These are phyloP conservation scores for Himantopus leucocephalus DNA, from an alignment of 2,113 vertebrate species.

Conservation along the genomic window DNA sequence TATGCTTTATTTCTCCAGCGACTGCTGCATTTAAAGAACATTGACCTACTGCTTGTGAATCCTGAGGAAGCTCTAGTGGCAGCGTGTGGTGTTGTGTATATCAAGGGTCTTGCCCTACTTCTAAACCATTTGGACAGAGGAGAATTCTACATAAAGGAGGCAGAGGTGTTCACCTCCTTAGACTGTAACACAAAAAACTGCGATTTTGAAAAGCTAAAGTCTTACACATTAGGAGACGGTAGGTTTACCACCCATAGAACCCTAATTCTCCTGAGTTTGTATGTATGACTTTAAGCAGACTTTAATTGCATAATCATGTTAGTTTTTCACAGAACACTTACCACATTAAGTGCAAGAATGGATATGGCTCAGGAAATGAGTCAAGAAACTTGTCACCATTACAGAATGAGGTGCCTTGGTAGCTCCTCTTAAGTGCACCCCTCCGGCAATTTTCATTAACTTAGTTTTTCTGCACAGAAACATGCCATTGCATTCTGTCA, in stretches of 20 bases:
- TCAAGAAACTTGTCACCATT: slow-evolving; percentile 27
- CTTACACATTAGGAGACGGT: not conserved
- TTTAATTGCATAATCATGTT: slow-evolving; percentile 45
- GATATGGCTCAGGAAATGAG: slow-evolving; percentile 3
- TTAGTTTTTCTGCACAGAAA: slow-evolving; percentile 30
- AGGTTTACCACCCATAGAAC: not conserved
- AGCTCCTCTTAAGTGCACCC: slow-evolving; percentile 44
- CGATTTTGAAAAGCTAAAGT: not conserved
- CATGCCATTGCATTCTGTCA: not conserved
- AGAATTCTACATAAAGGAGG: not conserved
- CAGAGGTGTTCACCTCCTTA: not conserved
- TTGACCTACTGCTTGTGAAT: not conserved
- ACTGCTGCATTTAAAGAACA: not conserved
- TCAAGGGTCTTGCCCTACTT: not conserved
- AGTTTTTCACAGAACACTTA: slow-evolving; percentile 28
- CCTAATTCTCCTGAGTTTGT: not conserved
- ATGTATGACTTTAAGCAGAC: not conserved
- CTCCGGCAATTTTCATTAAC: slow-evolving; percentile 41
- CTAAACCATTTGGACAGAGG: not conserved
- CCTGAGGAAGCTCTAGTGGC: not conserved
- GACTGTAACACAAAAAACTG: not conserved
- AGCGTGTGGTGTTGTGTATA: accelerated
- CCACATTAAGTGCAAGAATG: slow-evolving; percentile 26
- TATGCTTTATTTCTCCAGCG: not conserved
- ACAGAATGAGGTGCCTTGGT: not conserved